phyloP scores from a whole-genome alignment of 37 sponge, comb jelly and placozoan species.

The Theonella swinhoei region DNA sequence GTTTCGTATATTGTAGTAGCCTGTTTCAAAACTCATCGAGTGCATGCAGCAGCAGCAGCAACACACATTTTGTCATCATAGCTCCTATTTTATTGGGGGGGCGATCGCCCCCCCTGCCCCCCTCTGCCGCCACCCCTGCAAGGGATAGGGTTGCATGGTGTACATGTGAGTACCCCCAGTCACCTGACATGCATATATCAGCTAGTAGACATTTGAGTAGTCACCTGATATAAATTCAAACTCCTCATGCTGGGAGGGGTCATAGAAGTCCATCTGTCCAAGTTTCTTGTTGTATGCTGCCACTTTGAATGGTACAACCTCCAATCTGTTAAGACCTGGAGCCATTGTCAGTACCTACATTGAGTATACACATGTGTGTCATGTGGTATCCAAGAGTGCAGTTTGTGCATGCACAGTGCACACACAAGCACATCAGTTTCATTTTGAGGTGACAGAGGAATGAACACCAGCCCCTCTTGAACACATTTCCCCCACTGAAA shows the following conservation, averaged over 20 bases:
- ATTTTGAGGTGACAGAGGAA: not conserved
- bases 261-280: slow-evolving; percentile 95
- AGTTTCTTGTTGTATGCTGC: slow-evolving; percentile 99
- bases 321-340: slow-evolving; percentile 89
- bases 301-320: slow-evolving; percentile 95
- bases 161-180: no score
- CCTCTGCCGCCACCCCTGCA: no score
- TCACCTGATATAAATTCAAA: slow-evolving; percentile 97
- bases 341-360: slow-evolving; percentile 92
- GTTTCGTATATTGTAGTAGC: no score
- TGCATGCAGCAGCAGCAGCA: no score
- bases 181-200: not conserved
- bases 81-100: no score
- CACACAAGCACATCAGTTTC: not conserved
- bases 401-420: not conserved
- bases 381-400: not conserved
- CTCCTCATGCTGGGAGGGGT: slow-evolving; percentile 76
- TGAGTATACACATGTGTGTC: not conserved
- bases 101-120: no score
- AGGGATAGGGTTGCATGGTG: not conserved
- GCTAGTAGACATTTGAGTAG: not conserved
- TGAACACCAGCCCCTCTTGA: no score
- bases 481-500: no score
- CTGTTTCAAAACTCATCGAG: no score
- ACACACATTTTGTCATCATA: no score